Conservation (phyloP, 2,888 invertebrate species). For the Portevinia maculata region DNA sequence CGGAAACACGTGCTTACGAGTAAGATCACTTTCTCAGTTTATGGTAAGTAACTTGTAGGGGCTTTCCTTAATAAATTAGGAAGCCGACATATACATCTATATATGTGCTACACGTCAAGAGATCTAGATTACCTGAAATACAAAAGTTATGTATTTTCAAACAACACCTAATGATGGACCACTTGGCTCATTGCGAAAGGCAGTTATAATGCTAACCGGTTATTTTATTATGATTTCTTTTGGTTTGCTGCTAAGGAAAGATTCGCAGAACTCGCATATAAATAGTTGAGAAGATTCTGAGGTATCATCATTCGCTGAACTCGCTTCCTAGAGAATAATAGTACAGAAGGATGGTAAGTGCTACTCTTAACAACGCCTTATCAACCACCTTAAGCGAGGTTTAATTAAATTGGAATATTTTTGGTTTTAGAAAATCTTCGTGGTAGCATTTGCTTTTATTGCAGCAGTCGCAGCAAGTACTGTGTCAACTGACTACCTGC, state of each 20-base stretch:
- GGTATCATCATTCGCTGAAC: constrained; percentile 61
- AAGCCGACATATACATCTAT: constrained; percentile 2
- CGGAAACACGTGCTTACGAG: constrained; percentile 25
- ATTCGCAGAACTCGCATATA: constrained; percentile 36
- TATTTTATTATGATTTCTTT: constrained; percentile 29
- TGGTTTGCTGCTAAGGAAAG: constrained; percentile 13
- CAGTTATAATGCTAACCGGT: constrained; percentile 50
- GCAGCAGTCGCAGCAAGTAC: constrained; percentile 78
- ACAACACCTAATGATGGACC: constrained; percentile 24
- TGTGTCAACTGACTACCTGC: constrained; percentile 72
- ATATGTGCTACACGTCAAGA: constrained; percentile 42
- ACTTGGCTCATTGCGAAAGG: constrained; percentile 45
- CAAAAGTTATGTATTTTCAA: constrained; percentile 17
- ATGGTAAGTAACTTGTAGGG: neutral
- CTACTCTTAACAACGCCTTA: neutral
- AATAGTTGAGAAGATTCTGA: constrained; percentile 51
- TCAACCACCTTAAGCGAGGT: neutral
- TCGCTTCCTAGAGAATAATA: constrained; percentile 56
- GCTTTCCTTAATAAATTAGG: constrained; percentile 1
- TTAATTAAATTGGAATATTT: neutral
- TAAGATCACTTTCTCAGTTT: constrained; percentile 19
- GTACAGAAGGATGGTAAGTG: constrained; percentile 64
- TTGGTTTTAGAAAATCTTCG: constrained; percentile 79
- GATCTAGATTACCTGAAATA: constrained; percentile 25
- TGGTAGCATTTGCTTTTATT: constrained; percentile 79